These are phyloP conservation scores for Kobus ellipsiprymnus DNA, from an alignment of 2,113 vertebrate species.

Conservation along the genomic window DNA sequence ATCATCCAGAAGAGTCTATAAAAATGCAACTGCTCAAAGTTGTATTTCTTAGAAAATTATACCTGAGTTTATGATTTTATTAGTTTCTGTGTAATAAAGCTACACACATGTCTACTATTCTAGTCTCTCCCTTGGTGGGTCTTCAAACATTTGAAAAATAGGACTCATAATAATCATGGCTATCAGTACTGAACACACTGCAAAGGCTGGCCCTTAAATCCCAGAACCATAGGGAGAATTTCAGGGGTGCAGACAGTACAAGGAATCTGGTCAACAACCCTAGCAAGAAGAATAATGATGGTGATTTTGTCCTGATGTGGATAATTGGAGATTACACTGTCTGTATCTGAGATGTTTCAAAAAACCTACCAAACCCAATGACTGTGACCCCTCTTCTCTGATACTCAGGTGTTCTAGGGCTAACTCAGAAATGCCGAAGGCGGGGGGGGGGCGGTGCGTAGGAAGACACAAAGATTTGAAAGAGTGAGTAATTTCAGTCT, in stretches of 20 bases:
- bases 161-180: neutral
- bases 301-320: neutral
- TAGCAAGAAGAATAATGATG: neutral
- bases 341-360: neutral
- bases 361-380: neutral
- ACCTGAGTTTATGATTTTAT: neutral
- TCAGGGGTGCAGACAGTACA: neutral
- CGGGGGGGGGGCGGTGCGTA: neutral
- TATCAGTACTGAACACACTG: neutral
- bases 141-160: neutral
- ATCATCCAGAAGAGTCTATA: neutral
- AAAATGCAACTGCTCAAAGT: neutral
- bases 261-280: neutral
- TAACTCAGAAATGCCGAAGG: neutral
- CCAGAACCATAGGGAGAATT: neutral
- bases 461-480: neutral
- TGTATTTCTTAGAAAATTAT: neutral
- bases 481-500: neutral
- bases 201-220: neutral
- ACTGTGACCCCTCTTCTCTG: neutral
- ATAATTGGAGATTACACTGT: neutral
- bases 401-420: neutral
- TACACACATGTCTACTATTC: neutral
- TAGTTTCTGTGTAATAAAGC: neutral
- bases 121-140: neutral